Percentiles rank a stretch among this genome's conserved stretches.
These are phyloP conservation scores for Corythaeola cristata DNA, from an alignment of 2,113 vertebrate genomes.

Conservation along the genomic window DNA sequence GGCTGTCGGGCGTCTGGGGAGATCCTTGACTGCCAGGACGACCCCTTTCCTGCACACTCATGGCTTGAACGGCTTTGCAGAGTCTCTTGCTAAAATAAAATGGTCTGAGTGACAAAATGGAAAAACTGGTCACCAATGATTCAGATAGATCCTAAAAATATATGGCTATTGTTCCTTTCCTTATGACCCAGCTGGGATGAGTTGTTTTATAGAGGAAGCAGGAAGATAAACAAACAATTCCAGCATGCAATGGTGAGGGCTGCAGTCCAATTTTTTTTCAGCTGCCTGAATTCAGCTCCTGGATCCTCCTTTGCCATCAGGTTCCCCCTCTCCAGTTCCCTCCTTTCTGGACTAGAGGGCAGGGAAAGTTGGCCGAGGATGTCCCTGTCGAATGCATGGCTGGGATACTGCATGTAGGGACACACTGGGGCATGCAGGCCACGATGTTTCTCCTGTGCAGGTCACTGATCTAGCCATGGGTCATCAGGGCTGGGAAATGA, in stretches of 20 bases:
- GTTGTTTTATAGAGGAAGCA: constrained; percentile 64
- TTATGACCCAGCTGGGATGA: constrained; percentile 64
- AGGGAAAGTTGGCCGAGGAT: background rate
- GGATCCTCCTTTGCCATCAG: background rate
- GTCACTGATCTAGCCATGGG: background rate
- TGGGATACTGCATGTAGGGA: background rate
- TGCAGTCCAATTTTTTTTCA: background rate
- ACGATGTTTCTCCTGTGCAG: background rate
- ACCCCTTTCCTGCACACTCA: background rate
- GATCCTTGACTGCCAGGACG: background rate
- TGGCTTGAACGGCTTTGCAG: background rate
- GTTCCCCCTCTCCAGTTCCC: background rate
- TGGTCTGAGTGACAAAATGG: constrained; percentile 61
- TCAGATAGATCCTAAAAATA: constrained; percentile 71
- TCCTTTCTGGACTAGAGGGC: background rate
- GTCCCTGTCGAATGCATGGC: background rate
- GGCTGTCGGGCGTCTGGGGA: background rate
- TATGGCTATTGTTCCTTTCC: constrained; percentile 63
- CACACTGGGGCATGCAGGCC: rapidly evolving
- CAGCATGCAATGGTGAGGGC: background rate
- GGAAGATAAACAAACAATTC: constrained; percentile 58
- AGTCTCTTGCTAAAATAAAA: background rate
- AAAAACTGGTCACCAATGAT: constrained; percentile 65
- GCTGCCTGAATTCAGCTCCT: background rate
- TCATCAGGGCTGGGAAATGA: background rate